These are phyloP conservation scores for Poicephalus gulielmi DNA, from an alignment of 2,113 vertebrate species.

Conservation along the genomic window DNA sequence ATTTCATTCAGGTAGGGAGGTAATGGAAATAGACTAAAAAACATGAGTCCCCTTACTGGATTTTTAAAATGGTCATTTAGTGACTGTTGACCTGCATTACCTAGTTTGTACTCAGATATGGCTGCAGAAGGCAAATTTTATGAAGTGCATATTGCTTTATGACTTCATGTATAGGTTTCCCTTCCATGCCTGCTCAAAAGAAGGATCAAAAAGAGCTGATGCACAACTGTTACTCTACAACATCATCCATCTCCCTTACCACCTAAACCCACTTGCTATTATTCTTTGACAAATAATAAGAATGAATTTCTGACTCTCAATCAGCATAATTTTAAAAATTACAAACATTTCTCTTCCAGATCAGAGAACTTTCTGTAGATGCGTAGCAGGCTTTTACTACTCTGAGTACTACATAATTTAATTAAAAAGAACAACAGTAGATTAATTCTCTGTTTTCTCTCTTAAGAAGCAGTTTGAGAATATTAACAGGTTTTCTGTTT, in stretches of 20 bases:
- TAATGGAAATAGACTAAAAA: neutral
- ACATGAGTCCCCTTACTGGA: fast-evolving
- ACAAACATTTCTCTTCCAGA: neutral
- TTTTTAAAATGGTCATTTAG: neutral
- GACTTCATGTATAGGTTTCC: neutral
- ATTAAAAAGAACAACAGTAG: neutral
- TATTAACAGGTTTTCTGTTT: neutral
- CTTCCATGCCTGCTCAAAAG: neutral
- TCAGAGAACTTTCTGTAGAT: neutral
- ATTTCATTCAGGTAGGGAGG: neutral
- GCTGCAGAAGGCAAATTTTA: neutral
- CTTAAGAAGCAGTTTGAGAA: neutral
- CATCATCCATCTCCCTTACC: neutral
- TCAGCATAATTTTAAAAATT: neutral
- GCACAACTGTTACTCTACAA: neutral
- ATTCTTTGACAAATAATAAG: neutral
- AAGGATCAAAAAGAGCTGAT: neutral
- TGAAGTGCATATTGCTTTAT: neutral
- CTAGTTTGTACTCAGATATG: neutral
- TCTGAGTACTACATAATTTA: neutral
- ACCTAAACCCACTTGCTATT: neutral
- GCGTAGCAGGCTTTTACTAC: neutral
- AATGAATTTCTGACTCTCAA: neutral
- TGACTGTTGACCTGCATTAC: neutral
- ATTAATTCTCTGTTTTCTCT: neutral